Base-by-base conservation (phyloP, 2,797 vertebrate species). In the Novumbra hubbsi region DNA sequence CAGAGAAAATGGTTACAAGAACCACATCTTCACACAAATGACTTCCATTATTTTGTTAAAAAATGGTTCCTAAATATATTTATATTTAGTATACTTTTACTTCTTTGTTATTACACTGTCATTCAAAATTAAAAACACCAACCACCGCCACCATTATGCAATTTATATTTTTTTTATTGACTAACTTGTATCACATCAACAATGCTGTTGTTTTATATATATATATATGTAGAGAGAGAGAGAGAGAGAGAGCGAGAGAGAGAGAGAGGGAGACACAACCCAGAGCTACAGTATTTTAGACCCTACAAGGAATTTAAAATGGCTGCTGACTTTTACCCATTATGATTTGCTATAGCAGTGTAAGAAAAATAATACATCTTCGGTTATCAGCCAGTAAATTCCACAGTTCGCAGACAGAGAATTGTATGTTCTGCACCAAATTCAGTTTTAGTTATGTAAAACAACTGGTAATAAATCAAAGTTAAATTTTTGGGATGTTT, bases 101-200 rank as follows among this genome's bases (percentile, higher is more conserved):
- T 38, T 38, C 34, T 5, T 38, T 38, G 41, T 55, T 48, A 14
- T 48, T 62, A 32, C 50, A 71, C 15, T 71, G 62, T 64, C 73
- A 68, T 15, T 88, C 78, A 90, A 89, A 85, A 87, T 87, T 45
- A 27, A 19, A 45, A 45, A 68, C 3, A 52, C 72, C 65, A 63
- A 45, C 6, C 41, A 38, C 28, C 0, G 45, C 16, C 27, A 19
- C 57, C 32, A 52, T 70, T 49, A 21, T 60, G 83, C 81, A 77
- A 73, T 76, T 86, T 71, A 86, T 83, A 64, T 79, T 68, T 24
- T 24, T 76, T 79, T 82, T 75, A 49, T 57, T 80, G 55, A 66
- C 72, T 60, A 48, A 21, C 70, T 72, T 72, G 21, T 34, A 4
- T 60, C 71, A 27, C 68, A 52, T 30, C 5, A 9, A 8, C 3